Conservation (phyloP, 2,888 invertebrate genomes). For the Euproctis similis region DNA sequence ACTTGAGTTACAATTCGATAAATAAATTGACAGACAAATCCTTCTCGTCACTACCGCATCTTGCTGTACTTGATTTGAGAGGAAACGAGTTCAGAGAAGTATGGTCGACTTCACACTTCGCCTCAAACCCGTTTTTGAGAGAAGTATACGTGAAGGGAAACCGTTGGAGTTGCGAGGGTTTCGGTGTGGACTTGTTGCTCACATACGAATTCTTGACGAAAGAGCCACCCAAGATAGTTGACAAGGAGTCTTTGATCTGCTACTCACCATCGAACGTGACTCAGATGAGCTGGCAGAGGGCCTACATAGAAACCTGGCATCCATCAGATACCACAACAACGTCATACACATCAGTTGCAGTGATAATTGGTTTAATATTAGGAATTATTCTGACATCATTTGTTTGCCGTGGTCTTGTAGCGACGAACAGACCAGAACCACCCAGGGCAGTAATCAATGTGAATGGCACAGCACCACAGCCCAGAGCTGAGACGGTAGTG, state of each 20-base stretch:
- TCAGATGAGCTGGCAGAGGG: constrained; percentile 81
- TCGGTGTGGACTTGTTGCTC: constrained; percentile 70
- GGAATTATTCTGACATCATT: constrained; percentile 73
- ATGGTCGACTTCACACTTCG: constrained; percentile 77
- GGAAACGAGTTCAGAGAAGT: constrained; percentile 82
- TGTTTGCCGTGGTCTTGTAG: constrained; percentile 71
- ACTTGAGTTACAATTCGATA: constrained; percentile 77
- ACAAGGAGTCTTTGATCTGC: constrained; percentile 74
- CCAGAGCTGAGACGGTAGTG: constrained; percentile 45
- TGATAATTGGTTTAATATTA: constrained; percentile 69
- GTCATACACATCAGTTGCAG: constrained; percentile 75
- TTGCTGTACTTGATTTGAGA: constrained; percentile 80
- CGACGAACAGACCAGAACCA: constrained; percentile 48
- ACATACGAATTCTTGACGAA: constrained; percentile 78
- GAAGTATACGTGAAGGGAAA: constrained; percentile 81
- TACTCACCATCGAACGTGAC: constrained; percentile 79
- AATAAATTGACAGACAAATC: constrained; percentile 75
- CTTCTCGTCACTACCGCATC: constrained; percentile 77
- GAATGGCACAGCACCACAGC: constrained; percentile 35
- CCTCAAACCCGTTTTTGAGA: constrained; percentile 75
- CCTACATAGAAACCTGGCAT: constrained; percentile 80
- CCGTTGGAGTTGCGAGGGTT: constrained; percentile 85
- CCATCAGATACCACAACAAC: constrained; percentile 41
- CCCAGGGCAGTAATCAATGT: constrained; percentile 45
- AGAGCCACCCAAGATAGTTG: constrained; percentile 66